Evolutionary conservation across 2,113 vertebrate species (phyloP).

Genomic region (Protobothrops mucrosquamatus): DNA sequence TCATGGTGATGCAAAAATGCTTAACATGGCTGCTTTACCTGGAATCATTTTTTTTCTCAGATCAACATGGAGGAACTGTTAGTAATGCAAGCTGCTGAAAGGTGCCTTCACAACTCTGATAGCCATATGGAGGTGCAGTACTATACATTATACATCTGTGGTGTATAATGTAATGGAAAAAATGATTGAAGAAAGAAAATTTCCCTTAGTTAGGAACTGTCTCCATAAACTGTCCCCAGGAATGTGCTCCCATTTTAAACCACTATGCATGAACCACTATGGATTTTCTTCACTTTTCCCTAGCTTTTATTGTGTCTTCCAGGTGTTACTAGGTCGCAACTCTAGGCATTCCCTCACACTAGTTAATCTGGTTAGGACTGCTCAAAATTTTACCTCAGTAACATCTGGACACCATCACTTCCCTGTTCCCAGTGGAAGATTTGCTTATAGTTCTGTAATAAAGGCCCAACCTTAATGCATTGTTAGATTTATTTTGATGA

Average conservation of each 20-base stretch:
- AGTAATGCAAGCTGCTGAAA: background rate
- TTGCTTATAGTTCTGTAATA: background rate
- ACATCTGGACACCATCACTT: background rate
- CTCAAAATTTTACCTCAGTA: background rate
- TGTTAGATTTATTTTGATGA: background rate
- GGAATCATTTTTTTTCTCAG: background rate
- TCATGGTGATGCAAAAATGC: slow-evolving; percentile 4
- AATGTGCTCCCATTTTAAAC: background rate
- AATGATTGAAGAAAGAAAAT: background rate
- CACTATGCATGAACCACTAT: no score
- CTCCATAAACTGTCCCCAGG: background rate
- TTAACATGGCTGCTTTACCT: background rate
- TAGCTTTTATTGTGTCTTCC: background rate
- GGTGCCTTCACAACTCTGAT: background rate
- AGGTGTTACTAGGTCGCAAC: background rate
- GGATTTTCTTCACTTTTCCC: background rate
- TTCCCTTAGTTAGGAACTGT: background rate
- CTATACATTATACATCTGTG: background rate
- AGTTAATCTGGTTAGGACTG: background rate
- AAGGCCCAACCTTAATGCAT: background rate
- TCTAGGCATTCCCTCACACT: background rate
- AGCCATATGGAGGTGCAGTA: background rate
- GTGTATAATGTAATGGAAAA: background rate
- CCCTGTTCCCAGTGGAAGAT: background rate
- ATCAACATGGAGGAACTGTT: background rate